Evolutionary conservation across 2,797 vertebrate species (phyloP), one percentile per base, ranked within the genome.

Genomic region (Apodemus agrarius): DNA sequence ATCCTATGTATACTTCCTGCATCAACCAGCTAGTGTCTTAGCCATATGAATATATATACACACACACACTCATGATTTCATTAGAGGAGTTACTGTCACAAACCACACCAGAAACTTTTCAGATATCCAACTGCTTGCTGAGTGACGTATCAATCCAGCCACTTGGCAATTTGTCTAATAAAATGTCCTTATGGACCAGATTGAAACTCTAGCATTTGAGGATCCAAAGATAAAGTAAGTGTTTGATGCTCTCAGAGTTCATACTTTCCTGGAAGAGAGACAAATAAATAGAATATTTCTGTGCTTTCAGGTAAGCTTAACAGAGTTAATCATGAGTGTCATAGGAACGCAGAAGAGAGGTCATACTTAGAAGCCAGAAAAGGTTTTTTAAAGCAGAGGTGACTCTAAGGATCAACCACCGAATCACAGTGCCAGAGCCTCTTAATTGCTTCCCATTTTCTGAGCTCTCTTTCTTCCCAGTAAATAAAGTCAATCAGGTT

Each of bases 181-280:
- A 89, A 87, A 72, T n/a, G 93, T 91, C 63, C 72, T 46, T 76
- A 43, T 93, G 69, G 59, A 78, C 16, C 52, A 69, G 11, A 16
- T 67, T 74, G 52, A 61, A 52, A 63, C 63, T 22, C 8, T 94
- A 40, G 43, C 49, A 82, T 0, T 52, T 52, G 37, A 78, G 29
- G 37, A 74, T 57, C 63, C 26, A 88, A 46, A 92, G 87, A 96
- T 86, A 94, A 72, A 95, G 94, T 67, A 83, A 0, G 1, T 43
- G 43, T 79, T 87, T 85, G 17, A 57, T 85, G 14, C 61, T 63
- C 74, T 75, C 54, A 31, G 24, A 93, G 54, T 52, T 92, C 49
- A 82, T 14, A 63, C 14, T 79, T 88, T 37, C 72, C 43, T 80
- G 52, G 57, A 94, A 95, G 81, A 96, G n/a, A 94, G 72, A 93